Conservation (phyloP, 2,888 invertebrate genomes). For the Polia nebulosa region DNA sequence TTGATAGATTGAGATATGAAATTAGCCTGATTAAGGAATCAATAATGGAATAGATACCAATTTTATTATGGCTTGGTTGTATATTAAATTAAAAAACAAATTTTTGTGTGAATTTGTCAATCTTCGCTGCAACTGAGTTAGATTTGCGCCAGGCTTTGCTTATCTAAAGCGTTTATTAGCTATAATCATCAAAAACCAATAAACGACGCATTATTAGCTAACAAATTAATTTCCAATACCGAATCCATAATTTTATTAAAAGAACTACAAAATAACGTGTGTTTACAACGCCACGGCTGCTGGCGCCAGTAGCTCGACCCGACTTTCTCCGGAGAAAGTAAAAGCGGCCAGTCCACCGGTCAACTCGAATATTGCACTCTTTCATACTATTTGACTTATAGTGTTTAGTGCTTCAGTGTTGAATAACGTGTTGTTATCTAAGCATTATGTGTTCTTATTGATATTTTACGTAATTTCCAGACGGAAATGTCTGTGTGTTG, state of each 20-base stretch:
- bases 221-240: neutral
- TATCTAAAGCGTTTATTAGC: neutral
- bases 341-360: constrained; percentile 60
- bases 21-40: neutral
- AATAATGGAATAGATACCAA: too few relatives aligned
- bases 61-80: neutral
- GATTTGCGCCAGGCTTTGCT: neutral
- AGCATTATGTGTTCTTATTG: constrained; percentile 36
- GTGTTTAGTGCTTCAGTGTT: constrained; percentile 35
- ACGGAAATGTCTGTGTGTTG: constrained; percentile 4
- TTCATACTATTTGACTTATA: constrained; percentile 43
- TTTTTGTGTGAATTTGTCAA: neutral
- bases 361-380: constrained; percentile 61
- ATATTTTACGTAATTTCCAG: constrained; percentile 44
- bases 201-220: neutral
- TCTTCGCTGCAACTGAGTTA: neutral
- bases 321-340: constrained; percentile 67
- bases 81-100: neutral
- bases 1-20: neutral
- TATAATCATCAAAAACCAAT: neutral
- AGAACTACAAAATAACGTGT: constrained; percentile 21
- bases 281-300: constrained; percentile 29
- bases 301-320: constrained; percentile 46
- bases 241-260: neutral
- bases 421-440: constrained; percentile 50